Evolutionary conservation across 2,113 vertebrate genomes (phyloP).

Genomic region (Eupsittula cactorum): DNA sequence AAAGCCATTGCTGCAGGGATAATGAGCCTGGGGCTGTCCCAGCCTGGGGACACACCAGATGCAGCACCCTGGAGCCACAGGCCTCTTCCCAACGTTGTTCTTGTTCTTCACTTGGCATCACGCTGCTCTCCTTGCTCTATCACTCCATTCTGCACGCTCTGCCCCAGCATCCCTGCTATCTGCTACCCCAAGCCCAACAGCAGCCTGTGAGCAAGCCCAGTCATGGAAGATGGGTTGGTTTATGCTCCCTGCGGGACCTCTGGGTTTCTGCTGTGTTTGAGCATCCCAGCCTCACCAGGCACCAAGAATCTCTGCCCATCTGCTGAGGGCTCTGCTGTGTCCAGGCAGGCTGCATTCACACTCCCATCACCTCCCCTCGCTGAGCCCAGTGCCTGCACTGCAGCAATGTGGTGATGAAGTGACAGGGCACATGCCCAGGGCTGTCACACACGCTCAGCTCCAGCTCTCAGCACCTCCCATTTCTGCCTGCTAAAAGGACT

Average conservation of each 20-base stretch:
- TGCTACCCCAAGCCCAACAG: neutral
- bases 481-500: neutral
- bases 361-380: neutral
- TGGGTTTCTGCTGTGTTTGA: neutral
- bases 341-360: rapidly evolving
- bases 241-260: neutral
- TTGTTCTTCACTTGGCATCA: neutral
- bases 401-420: neutral
- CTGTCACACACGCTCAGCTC: neutral
- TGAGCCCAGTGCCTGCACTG: neutral
- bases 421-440: neutral
- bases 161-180: neutral
- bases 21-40: neutral
- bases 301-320: rapidly evolving
- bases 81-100: neutral
- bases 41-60: rapidly evolving
- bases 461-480: neutral
- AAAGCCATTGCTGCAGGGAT: neutral
- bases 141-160: rapidly evolving
- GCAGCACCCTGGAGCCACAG: neutral
- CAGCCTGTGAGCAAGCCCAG: neutral
- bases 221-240: neutral
- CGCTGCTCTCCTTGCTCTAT: neutral
- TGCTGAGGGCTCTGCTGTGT: rapidly evolving
- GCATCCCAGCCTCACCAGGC: neutral